Percentiles rank a stretch among this genome's conserved stretches.
Evolutionary conservation across 2,113 vertebrate species (phyloP).

Genomic region (Athene noctua): DNA sequence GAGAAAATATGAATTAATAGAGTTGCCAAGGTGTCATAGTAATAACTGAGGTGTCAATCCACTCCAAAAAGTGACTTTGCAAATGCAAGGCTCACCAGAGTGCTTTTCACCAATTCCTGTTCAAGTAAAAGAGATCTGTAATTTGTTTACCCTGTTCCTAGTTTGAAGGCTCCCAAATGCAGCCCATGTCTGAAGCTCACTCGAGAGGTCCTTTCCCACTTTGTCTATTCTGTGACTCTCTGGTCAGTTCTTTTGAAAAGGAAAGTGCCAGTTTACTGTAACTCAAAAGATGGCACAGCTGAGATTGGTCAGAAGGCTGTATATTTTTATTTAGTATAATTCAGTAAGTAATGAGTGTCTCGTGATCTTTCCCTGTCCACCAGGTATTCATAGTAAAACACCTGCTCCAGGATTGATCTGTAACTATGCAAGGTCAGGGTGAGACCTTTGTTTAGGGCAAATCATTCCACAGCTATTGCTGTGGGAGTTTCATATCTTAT

Average conservation of each 20-base stretch:
- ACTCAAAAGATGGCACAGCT: neutral
- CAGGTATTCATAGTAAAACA: neutral
- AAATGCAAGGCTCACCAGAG: neutral
- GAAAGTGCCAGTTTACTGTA: neutral
- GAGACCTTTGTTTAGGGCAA: neutral
- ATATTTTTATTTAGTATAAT: neutral
- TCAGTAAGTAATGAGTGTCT: neutral
- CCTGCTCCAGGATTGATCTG: neutral
- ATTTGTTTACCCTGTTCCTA: neutral
- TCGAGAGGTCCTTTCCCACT: neutral
- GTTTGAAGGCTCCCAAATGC: neutral
- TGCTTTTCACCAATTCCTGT: neutral
- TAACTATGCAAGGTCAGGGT: neutral
- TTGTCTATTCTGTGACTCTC: neutral
- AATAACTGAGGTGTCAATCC: neutral
- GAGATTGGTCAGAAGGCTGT: neutral
- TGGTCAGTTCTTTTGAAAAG: neutral
- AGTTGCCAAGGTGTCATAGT: neutral
- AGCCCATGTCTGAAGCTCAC: neutral
- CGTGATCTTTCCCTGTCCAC: neutral
- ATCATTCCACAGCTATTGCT: neutral
- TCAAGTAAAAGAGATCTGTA: neutral
- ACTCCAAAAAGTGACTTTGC: conserved; percentile 8
- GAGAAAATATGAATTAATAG: conserved; percentile 20
- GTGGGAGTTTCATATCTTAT: neutral